phyloP scores from a whole-genome alignment of 1,140 invertebrate genomes.

The Bombus polaris region DNA sequence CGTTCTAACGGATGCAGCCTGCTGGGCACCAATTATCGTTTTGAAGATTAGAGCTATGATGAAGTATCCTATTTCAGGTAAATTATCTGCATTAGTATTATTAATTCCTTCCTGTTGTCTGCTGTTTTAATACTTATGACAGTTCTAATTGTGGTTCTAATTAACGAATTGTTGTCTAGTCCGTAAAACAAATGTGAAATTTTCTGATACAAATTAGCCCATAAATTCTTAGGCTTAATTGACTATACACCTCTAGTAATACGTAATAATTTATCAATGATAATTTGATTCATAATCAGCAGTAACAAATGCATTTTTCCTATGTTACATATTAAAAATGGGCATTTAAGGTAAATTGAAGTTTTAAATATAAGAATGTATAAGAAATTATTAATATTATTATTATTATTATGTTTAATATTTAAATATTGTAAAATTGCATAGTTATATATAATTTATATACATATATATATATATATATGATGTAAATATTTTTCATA shows the following conservation, averaged over 20 bases:
- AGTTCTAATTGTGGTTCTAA: neutral
- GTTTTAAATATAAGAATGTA: neutral
- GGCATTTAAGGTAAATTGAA: neutral
- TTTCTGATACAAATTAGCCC: neutral
- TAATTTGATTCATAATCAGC: too few species aligned
- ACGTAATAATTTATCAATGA: neutral
- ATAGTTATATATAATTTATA: too few species aligned
- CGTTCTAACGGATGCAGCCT: conserved; percentile 88
- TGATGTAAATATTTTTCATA: too few species aligned
- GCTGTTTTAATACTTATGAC: neutral
- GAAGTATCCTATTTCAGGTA: conserved; percentile 77
- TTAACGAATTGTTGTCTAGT: neutral
- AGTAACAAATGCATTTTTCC: too few species aligned
- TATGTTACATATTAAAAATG: too few species aligned
- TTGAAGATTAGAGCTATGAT: conserved; percentile 87
- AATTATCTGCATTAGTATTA: conserved; percentile 35
- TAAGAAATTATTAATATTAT: too few species aligned
- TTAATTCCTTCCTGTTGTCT: neutral
- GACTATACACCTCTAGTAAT: neutral
- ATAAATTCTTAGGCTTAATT: neutral
- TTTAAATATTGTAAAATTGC: too few species aligned
- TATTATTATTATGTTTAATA: too few species aligned
- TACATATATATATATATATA: too few species aligned
- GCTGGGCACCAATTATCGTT: conserved; percentile 89
- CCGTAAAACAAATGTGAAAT: neutral